Conservation (phyloP, 2,797 vertebrate genomes). For the Rhynchotus rufescens region DNA sequence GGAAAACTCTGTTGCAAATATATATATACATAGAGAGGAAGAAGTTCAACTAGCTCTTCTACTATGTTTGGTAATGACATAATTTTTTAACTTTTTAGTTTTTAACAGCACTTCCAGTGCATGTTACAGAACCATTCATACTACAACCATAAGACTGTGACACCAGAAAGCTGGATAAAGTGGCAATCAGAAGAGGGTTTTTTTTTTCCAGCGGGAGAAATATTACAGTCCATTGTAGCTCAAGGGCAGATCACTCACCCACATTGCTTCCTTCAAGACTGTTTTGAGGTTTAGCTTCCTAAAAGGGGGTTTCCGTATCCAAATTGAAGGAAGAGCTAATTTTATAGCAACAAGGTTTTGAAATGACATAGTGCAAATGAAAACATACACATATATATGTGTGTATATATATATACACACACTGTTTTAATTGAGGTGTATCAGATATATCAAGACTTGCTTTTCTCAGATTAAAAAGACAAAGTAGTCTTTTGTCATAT, state of each 20-base stretch:
- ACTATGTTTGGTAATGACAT: not conserved
- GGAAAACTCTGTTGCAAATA: constrained; percentile 1
- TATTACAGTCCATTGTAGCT: constrained; percentile 69
- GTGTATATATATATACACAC: not conserved
- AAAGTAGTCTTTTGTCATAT: not conserved
- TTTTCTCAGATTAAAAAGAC: not conserved
- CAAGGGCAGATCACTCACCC: constrained; percentile 77
- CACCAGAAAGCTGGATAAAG: constrained; percentile 74
- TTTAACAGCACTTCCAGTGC: not conserved
- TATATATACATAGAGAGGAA: not conserved
- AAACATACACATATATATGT: not conserved
- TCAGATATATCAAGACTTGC: not conserved
- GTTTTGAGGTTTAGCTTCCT: constrained; percentile 74
- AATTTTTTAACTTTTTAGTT: not conserved
- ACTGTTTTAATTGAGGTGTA: not conserved
- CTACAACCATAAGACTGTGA: constrained; percentile 37
- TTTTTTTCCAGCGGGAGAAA: constrained; percentile 68
- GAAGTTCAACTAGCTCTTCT: not conserved
- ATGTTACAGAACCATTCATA: constrained; percentile 4
- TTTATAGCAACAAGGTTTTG: not conserved
- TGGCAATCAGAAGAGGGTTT: constrained; percentile 72
- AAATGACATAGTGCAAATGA: not conserved
- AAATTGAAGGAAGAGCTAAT: constrained; percentile 55
- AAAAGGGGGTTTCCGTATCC: constrained; percentile 64
- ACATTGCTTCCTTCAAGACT: constrained; percentile 74